Conservation (phyloP, 2,888 invertebrate species). For the Eudasyphora cyanicolor region DNA sequence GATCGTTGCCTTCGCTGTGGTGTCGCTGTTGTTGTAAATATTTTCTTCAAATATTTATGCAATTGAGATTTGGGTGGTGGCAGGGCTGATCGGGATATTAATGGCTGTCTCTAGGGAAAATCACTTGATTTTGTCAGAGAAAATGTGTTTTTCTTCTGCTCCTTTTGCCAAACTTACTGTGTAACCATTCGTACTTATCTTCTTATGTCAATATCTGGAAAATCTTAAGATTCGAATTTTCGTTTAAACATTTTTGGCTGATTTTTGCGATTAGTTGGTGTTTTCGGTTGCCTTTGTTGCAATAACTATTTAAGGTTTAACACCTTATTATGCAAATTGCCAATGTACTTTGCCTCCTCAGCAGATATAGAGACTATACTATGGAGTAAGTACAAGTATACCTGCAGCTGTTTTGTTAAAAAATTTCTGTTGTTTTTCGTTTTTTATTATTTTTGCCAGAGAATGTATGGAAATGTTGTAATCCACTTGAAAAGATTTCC, state of each 20-base stretch:
- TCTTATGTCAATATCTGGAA: neutral
- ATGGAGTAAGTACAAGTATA: neutral
- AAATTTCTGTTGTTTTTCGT: neutral
- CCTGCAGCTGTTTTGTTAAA: constrained; percentile 22
- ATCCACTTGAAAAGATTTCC: constrained; percentile 17
- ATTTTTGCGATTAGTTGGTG: neutral
- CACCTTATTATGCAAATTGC: constrained; percentile 64
- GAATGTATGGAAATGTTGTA: constrained; percentile 34
- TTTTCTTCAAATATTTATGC: constrained; percentile 14
- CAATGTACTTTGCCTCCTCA: too few species aligned
- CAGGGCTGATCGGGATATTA: neutral
- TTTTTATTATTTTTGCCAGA: neutral
- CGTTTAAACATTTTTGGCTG: neutral
- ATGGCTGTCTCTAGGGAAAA: neutral
- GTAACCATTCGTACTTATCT: neutral
- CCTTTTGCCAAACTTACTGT: neutral
- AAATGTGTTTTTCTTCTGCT: constrained; percentile 15
- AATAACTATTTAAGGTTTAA: constrained; percentile 45
- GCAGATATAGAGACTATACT: too few species aligned
- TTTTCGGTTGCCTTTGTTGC: neutral
- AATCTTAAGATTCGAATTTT: neutral
- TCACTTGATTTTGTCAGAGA: constrained; percentile 14
- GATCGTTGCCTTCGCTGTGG: neutral
- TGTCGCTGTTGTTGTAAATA: neutral
- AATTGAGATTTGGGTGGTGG: constrained; percentile 9